Evolutionary conservation across 2,113 vertebrate species (phyloP), one percentile per base, ranked within the genome.

Genomic region (human): DNA sequence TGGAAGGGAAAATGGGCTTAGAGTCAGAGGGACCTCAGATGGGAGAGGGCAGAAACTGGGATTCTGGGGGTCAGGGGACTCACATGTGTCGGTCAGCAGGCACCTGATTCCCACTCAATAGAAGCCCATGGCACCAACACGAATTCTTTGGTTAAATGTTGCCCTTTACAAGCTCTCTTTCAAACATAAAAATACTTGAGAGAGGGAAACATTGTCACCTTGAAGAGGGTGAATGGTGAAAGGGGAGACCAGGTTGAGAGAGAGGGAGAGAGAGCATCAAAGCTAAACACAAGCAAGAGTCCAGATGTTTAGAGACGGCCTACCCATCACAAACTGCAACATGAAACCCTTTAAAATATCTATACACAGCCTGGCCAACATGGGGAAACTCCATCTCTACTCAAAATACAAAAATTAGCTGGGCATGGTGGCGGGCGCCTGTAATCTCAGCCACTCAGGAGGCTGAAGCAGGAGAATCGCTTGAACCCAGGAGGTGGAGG

Each of bases 141-240:
- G 3, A 3, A 0, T 7, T 38, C 83, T 5, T 59, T 23, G 55
- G 89, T 43, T 91, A 57, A 48, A 35, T 25, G 9, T 12, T 66
- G 61, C 64, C 82, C 57, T 93, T n/a, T 45, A 61, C 73, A 59
- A 93, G 30, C 35, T 59, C 61, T 85, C 59, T 89, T 87, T 83
- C 85, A 55, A 70, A 85, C 13, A 20, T 25, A 13, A n/a, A 66
- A 40, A 23, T 22, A n/a, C 30, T 27, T 6, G 40, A 73, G 45
- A 27, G 5, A 45, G 8, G 3, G 38, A 30, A 38, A 10, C 13
- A n/a, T 4, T 8, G 14, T n/a, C 45, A 52, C 68, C 48, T 87
- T 88, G 5, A 1, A 64, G 52, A 59, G 66, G 48, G 32, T 22
- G 64, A 50, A 11, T 9, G 13, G 23, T 4, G 10, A 35, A 66